Evolutionary conservation across 2,113 vertebrate species (phyloP).

Genomic region (Zosterops hypoxanthus): DNA sequence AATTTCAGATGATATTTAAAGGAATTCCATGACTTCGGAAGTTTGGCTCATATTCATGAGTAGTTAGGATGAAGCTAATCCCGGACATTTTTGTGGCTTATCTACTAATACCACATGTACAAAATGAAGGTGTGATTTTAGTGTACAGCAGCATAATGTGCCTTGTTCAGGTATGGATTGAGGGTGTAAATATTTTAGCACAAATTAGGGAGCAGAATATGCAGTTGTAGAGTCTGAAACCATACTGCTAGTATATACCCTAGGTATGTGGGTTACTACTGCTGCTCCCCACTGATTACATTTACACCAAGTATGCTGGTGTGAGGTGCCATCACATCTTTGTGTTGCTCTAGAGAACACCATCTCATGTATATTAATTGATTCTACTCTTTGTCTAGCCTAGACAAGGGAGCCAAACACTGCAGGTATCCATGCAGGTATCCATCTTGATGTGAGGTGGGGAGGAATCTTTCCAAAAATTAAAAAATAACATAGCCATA

Average conservation of each 20-base stretch:
- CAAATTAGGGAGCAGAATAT: not conserved
- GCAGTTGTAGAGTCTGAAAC: not conserved
- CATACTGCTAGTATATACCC: not conserved
- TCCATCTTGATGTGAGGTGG: not conserved
- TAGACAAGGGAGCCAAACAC: not conserved
- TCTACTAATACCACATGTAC: not conserved
- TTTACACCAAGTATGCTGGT: not conserved
- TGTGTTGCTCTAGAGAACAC: not conserved
- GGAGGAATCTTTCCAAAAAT: not conserved
- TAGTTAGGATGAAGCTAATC: not conserved
- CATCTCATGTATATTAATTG: not conserved
- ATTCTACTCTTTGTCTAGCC: not conserved
- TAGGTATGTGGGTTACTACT: not conserved
- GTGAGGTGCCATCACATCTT: not conserved
- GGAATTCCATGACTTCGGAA: not conserved
- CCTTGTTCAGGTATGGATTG: not conserved
- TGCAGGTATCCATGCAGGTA: rapidly evolving
- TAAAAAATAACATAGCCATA: not conserved
- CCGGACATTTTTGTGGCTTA: not conserved
- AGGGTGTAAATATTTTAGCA: not conserved
- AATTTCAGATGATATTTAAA: not conserved
- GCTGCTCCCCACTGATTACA: not conserved
- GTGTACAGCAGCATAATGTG: not conserved
- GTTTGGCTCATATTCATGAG: not conserved
- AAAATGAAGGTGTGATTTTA: not conserved